A percentile compares a stretch with the other conserved stretches of the same genome.
Evolutionary conservation across 2,113 vertebrate species (phyloP).

Genomic region (Thamnaconus septentrionalis): DNA sequence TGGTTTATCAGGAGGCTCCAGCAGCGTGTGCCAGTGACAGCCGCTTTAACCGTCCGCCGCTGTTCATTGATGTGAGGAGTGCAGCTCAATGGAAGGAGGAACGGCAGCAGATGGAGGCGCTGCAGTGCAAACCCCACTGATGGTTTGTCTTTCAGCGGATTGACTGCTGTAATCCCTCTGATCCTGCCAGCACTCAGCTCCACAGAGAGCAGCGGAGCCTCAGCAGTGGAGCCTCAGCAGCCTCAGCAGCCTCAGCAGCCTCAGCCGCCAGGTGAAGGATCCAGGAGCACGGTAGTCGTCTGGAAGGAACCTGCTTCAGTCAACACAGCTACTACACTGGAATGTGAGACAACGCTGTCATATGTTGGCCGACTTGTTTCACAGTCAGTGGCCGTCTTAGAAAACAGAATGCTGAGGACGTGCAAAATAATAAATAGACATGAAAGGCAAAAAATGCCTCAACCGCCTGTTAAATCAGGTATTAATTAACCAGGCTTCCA

Average conservation of each 20-base stretch:
- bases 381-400: neutral
- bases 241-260: neutral
- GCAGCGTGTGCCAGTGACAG: slow-evolving; percentile 24
- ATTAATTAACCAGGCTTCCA: too few species aligned
- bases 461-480: too few species aligned
- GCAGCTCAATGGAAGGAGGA: neutral
- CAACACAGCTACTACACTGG: neutral
- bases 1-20: neutral
- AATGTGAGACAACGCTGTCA: too few species aligned
- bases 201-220: neutral
- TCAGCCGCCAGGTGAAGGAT: neutral
- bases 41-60: neutral
- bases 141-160: slow-evolving; percentile 12
- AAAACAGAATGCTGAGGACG: too few species aligned
- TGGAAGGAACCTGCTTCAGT: slow-evolving; percentile 14
- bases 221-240: neutral
- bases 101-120: neutral
- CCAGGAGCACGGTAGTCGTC: neutral
- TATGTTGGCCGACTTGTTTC: too few species aligned
- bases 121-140: neutral
- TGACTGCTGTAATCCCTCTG: slow-evolving; percentile 14
- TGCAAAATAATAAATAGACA: too few species aligned
- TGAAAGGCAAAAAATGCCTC: too few species aligned
- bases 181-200: slow-evolving; percentile 7
- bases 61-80: too few species aligned